Evolutionary conservation across 2,113 vertebrate genomes (phyloP).

Genomic region (Anseranas semipalmata): DNA sequence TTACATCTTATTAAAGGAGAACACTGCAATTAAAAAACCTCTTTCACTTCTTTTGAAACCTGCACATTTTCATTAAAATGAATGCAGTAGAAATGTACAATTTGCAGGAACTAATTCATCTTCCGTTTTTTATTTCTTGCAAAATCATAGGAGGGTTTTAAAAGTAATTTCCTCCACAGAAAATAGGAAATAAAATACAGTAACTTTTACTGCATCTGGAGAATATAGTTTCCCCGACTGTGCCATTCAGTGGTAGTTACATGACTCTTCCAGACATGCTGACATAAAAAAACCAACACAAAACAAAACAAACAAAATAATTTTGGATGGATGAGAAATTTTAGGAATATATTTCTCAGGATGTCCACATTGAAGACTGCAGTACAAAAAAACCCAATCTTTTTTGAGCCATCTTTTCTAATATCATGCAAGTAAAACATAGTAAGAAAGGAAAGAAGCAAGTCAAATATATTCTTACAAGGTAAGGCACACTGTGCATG

Average conservation of each 20-base stretch:
- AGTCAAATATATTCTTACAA: slow-evolving; percentile 36
- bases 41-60: neutral
- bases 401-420: neutral
- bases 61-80: slow-evolving; percentile 9
- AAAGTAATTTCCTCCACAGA: slow-evolving; percentile 3
- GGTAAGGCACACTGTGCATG: neutral
- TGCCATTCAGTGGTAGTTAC: slow-evolving; percentile 22
- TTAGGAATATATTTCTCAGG: neutral
- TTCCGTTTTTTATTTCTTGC: neutral
- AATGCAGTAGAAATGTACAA: neutral
- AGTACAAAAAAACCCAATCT: neutral
- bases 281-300: neutral
- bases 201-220: slow-evolving; percentile 48
- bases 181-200: slow-evolving; percentile 51
- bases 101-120: slow-evolving; percentile 18
- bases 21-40: neutral
- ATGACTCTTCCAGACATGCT: slow-evolving; percentile 45
- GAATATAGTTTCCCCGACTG: neutral
- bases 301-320: neutral
- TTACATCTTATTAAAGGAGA: slow-evolving; percentile 27
- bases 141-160: slow-evolving; percentile 35
- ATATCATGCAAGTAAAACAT: neutral
- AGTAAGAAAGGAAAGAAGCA: neutral
- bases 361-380: neutral
- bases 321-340: slow-evolving; percentile 17